Base-by-base conservation (phyloP, 2,888 invertebrate species). In the Sympetrum striolatum region DNA sequence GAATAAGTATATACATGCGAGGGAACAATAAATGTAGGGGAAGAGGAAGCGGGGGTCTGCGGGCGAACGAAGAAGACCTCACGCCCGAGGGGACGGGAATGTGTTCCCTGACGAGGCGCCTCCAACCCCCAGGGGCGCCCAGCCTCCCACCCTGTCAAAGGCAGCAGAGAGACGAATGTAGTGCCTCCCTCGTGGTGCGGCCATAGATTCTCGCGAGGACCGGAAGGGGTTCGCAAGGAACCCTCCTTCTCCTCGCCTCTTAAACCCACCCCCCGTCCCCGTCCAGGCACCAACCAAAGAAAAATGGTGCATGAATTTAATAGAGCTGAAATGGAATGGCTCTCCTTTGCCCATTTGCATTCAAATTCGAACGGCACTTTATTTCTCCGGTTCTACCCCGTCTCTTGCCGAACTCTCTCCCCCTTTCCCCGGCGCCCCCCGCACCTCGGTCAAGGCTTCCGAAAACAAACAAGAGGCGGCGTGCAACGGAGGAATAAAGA, bases 361-460 rank as follows among this genome's bases (percentile, higher is more conserved):
- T 92, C 92, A 92, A 92, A 92, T 92, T 92, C 91, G 91, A 91
- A 92, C 82, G 93, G 93, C 93, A 93, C 91, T 90, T 90, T 80
- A 80, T 90, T 81, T 80, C 53, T 37, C 80, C 80, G 25, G 48
- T 44, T 48, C 90, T 79, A 35, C 37, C 48, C 60, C 86, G 37
- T 18, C 86, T 58, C 35, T 12, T 25, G 14, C 35, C 90, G 22
- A 15, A 15, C 79, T 53, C 60, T 6, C 48, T 18, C 80, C 48
- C 79, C 25, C 4, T 81, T 39, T 25, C 25, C 48, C 31, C 53
- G 48, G n/a, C 48, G 35, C 31, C 86, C 58, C 25, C 39, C 44
- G 58, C 35, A 12, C 2, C 60, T 22, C 86, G 53, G 60, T 86
- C 86, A 58, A 90, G 6, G 44, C 48, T 44, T 25, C 25, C 35